Evolutionary conservation across 2,113 vertebrate genomes (phyloP).

Genomic region (Taxidea taxus): DNA sequence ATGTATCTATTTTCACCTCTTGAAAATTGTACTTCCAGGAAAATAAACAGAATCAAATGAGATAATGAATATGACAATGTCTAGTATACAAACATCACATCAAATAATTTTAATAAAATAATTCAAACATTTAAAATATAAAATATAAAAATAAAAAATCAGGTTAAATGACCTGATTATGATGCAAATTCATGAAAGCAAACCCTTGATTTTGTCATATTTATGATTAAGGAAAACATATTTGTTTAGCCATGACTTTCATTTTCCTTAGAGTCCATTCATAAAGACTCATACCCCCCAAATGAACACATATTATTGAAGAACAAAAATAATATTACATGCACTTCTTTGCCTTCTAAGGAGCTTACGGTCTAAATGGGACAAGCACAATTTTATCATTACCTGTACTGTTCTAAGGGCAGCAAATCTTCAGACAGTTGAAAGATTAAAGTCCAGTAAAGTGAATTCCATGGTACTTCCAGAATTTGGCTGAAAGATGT

Average conservation of each 20-base stretch:
- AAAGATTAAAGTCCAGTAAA: not conserved
- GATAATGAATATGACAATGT: not conserved
- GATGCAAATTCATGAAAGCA: not conserved
- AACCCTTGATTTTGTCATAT: not conserved
- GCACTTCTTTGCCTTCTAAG: not conserved
- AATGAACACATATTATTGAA: not conserved
- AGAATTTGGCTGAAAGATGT: not conserved
- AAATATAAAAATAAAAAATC: not conserved
- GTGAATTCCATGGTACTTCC: not conserved
- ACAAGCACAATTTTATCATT: not conserved
- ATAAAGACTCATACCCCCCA: not conserved
- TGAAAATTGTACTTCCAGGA: not conserved
- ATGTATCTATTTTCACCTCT: not conserved
- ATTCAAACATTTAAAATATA: too few relatives aligned
- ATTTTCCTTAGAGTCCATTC: not conserved
- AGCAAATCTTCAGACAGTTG: not conserved
- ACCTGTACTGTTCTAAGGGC: not conserved
- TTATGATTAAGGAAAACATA: not conserved
- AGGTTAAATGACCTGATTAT: not conserved
- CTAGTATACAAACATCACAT: not conserved
- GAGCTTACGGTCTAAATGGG: not conserved
- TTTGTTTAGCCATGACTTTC: not conserved
- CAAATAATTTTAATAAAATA: not conserved
- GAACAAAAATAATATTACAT: not conserved
- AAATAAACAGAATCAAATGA: not conserved